Percentiles rank a stretch among this genome's conserved stretches.
phyloP scores from a whole-genome alignment of 2,888 invertebrate species.

The Tachina grossa region DNA sequence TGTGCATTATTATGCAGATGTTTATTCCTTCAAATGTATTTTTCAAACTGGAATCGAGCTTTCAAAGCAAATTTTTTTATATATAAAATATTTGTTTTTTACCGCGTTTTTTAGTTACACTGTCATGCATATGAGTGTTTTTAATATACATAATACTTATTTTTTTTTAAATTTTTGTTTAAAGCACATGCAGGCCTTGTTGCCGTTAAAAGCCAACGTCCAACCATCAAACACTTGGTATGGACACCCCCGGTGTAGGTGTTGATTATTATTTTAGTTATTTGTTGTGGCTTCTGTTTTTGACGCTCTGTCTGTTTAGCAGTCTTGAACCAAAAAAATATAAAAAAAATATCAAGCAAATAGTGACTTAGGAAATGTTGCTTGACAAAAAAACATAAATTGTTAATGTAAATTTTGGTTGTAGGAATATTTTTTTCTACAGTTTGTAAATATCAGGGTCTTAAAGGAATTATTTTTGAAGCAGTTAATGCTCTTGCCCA shows the following conservation, averaged over 20 bases:
- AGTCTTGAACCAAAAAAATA: conserved; percentile 10
- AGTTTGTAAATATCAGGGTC: background rate
- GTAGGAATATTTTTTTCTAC: background rate
- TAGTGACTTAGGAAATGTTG: conserved; percentile 26
- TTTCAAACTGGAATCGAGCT: background rate
- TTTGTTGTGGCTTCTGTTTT: conserved; percentile 65
- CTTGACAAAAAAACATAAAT: conserved; percentile 33
- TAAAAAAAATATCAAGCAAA: conserved; percentile 42
- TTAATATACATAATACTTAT: background rate
- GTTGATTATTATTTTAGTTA: conserved; percentile 66
- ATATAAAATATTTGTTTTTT: conserved; percentile 6
- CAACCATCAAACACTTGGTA: background rate
- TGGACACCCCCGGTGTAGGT: conserved; percentile 54
- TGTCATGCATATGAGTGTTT: conserved; percentile 30
- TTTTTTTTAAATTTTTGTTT: background rate
- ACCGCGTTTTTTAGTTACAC: conserved; percentile 18
- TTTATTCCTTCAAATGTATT: background rate
- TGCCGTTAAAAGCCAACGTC: conserved; percentile 24
- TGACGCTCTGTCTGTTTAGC: conserved; percentile 3
- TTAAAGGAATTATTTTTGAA: conserved; percentile 12
- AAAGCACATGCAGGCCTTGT: background rate
- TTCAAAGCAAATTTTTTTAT: background rate
- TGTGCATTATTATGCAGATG: background rate
- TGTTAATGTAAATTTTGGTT: conserved; percentile 25
- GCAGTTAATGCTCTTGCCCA: background rate